Conservation (phyloP, 2,113 vertebrate species). For the Calyptommatus sinebrachiatus region DNA sequence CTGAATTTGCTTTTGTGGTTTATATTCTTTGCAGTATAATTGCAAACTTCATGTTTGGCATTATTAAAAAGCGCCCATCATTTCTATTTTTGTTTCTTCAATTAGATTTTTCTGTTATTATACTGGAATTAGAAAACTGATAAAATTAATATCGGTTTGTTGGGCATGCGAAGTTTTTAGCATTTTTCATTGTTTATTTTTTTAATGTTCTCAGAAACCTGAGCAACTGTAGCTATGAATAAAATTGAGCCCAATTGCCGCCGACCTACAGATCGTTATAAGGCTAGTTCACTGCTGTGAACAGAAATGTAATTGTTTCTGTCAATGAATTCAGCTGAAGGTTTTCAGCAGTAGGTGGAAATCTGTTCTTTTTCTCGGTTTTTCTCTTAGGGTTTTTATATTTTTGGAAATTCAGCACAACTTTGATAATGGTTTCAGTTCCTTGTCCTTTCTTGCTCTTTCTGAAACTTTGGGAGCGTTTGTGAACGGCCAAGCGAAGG, state of each 20-base stretch:
- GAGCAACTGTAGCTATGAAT: conserved; percentile 36
- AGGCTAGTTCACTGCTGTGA: neutral
- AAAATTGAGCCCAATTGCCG: conserved; percentile 34
- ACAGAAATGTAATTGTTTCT: conserved; percentile 8
- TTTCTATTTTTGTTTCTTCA: conserved; percentile 21
- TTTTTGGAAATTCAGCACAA: neutral
- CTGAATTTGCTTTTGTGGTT: conserved; percentile 14
- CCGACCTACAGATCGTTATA: conserved; percentile 11
- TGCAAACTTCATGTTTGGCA: neutral
- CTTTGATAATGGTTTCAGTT: neutral
- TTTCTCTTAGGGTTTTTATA: conserved; percentile 25
- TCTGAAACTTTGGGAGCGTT: neutral
- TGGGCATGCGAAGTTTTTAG: neutral
- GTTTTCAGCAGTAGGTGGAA: conserved; percentile 3
- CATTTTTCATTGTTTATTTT: conserved; percentile 22
- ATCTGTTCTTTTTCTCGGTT: conserved; percentile 23
- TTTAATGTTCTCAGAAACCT: conserved; percentile 27
- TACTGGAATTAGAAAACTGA: neutral
- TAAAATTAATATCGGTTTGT: neutral
- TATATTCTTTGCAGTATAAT: neutral
- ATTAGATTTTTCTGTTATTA: neutral
- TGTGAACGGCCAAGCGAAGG: neutral
- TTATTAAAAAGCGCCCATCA: conserved; percentile 28
- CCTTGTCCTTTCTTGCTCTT: neutral
- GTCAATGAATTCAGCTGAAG: neutral